phyloP scores from a whole-genome alignment of 64 coral and sea anemone species.

The Acropora yongei region DNA sequence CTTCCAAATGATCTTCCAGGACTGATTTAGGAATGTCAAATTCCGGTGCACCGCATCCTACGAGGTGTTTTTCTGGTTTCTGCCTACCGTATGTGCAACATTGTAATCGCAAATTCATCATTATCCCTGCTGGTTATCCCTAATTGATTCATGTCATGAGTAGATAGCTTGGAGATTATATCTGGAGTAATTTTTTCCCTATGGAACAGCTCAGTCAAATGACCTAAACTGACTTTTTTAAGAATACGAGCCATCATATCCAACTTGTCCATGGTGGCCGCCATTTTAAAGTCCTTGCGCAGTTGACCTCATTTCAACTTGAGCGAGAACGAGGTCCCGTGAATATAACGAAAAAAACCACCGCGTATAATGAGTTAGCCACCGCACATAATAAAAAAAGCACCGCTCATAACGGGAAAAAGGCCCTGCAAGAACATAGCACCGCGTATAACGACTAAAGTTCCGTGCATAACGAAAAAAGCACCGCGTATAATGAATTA shows the following conservation, averaged over 20 bases:
- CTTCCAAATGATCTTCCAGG: conserved; percentile 49
- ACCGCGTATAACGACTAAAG: no score
- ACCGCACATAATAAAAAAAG: no score
- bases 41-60: conserved; percentile 50
- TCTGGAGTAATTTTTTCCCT: conserved; percentile 65
- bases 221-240: background rate
- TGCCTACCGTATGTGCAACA: conserved; percentile 45
- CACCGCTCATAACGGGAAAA: no score
- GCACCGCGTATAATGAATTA: no score
- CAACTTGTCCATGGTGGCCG: background rate
- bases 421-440: no score
- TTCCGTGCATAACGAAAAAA: no score
- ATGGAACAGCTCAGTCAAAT: background rate
- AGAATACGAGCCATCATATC: background rate
- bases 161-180: conserved; percentile 45
- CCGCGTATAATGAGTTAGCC: no score
- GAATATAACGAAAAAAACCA: no score
- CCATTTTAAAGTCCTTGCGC: no score
- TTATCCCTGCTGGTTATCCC: conserved; percentile 47
- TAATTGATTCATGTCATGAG: conserved; percentile 48
- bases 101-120: conserved; percentile 71
- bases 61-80: background rate
- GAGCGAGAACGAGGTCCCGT: no score
- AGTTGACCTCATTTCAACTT: no score
- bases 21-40: conserved; percentile 27